phyloP scores from a whole-genome alignment of 1,140 invertebrate genomes.

The Drosophila kanapiae region DNA sequence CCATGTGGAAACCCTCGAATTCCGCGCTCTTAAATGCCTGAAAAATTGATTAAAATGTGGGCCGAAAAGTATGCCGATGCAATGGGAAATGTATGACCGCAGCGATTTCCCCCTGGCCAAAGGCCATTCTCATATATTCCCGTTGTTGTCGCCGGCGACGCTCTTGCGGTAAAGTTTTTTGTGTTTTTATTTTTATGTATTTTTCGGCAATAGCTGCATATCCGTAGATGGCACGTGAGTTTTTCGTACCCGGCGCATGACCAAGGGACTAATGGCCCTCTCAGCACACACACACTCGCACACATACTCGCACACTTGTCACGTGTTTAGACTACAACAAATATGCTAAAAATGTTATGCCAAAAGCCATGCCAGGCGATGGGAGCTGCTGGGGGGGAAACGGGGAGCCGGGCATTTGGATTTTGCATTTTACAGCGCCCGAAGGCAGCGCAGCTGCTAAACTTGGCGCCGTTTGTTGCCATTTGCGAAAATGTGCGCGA shows the following conservation, averaged over 20 bases:
- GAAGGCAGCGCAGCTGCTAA: constrained; percentile 76
- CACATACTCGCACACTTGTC: constrained; percentile 50
- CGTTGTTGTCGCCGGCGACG: constrained; percentile 45
- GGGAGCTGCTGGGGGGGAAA: not conserved
- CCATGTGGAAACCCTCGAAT: constrained; percentile 15
- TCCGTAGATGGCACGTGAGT: constrained; percentile 70
- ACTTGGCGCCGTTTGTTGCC: constrained; percentile 82
- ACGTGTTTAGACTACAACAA: constrained; percentile 82
- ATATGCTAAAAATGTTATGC: constrained; percentile 82
- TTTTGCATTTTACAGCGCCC: constrained; percentile 71
- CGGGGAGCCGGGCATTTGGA: constrained; percentile 28
- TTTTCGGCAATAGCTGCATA: constrained; percentile 42
- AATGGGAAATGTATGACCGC: constrained; percentile 63
- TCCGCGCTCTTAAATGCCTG: constrained; percentile 27
- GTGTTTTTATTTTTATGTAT: constrained; percentile 13
- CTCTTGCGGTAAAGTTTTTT: constrained; percentile 71
- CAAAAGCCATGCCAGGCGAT: constrained; percentile 62
- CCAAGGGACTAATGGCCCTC: constrained; percentile 77
- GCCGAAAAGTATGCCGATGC: constrained; percentile 38
- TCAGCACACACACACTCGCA: constrained; percentile 11
- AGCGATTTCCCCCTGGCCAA: constrained; percentile 37
- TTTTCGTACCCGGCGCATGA: constrained; percentile 67
- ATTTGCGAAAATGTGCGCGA: constrained; percentile 78
- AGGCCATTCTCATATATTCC: constrained; percentile 43
- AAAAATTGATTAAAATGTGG: constrained; percentile 66